These are phyloP conservation scores for Chloroceryle aenea DNA, from an alignment of 2,113 vertebrate species.

Conservation along the genomic window DNA sequence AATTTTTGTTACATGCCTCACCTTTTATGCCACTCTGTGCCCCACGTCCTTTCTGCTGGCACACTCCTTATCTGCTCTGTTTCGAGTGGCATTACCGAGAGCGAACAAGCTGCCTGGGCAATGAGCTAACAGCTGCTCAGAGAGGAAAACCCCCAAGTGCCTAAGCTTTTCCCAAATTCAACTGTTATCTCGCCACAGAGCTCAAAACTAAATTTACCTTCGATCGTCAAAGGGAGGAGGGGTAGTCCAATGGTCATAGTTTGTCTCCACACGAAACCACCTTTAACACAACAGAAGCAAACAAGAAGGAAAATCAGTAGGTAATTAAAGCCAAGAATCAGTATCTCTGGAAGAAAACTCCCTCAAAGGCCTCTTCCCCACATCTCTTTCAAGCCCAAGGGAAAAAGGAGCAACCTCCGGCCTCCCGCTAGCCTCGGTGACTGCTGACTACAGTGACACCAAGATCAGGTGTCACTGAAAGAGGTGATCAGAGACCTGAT, in stretches of 20 bases:
- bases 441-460: not conserved
- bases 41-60: not conserved
- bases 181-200: not conserved
- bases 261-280: slow-evolving; percentile 95
- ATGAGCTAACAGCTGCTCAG: not conserved
- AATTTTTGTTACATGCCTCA: not conserved
- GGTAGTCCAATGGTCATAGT: slow-evolving; percentile 93
- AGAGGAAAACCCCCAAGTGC: not conserved
- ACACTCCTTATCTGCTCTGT: not conserved
- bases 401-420: not conserved
- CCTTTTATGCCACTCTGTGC: not conserved
- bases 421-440: not conserved
- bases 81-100: not conserved
- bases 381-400: not conserved
- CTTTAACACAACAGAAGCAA: slow-evolving; percentile 59
- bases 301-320: not conserved
- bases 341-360: not conserved
- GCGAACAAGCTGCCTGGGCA: not conserved
- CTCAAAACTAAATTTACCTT: slow-evolving; percentile 71
- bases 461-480: not conserved
- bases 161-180: not conserved
- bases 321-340: not conserved
- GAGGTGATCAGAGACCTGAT: not conserved
- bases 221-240: slow-evolving; percentile 81
- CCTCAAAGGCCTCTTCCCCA: not conserved